phyloP scores from a whole-genome alignment of 2,113 vertebrate species.

The Malurus elegans region DNA sequence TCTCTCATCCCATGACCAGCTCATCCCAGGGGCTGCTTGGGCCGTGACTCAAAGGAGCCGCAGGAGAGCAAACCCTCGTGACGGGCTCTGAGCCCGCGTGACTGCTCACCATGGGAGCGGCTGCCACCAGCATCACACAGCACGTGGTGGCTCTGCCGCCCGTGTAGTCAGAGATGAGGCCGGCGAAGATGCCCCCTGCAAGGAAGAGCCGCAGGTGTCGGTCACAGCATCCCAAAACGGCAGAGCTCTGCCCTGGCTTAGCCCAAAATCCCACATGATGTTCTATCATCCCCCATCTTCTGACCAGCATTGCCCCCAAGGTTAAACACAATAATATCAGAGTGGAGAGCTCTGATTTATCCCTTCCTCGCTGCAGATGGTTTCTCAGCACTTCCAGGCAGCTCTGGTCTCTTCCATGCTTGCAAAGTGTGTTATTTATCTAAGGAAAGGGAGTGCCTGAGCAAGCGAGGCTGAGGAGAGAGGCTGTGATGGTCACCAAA shows the following conservation, averaged over 20 bases:
- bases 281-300: neutral
- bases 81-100: rapidly evolving
- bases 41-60: neutral
- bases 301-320: neutral
- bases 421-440: neutral
- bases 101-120: slow-evolving; percentile 88
- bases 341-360: neutral
- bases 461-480: neutral
- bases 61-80: neutral
- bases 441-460: neutral
- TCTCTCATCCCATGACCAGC: neutral
- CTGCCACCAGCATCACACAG: slow-evolving; percentile 85
- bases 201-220: neutral
- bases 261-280: rapidly evolving
- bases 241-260: neutral
- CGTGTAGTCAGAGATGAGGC: slow-evolving; percentile 87
- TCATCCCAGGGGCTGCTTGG: rapidly evolving
- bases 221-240: neutral
- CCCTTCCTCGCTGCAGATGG: neutral
- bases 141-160: slow-evolving; percentile 91
- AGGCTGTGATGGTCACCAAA: neutral
- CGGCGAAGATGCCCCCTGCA: slow-evolving; percentile 89
- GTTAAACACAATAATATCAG: neutral
- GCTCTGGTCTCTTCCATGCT: neutral
- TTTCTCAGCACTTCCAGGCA: neutral